phyloP scores from a whole-genome alignment of 1,140 invertebrate genomes.

The Babylonia areolata region DNA sequence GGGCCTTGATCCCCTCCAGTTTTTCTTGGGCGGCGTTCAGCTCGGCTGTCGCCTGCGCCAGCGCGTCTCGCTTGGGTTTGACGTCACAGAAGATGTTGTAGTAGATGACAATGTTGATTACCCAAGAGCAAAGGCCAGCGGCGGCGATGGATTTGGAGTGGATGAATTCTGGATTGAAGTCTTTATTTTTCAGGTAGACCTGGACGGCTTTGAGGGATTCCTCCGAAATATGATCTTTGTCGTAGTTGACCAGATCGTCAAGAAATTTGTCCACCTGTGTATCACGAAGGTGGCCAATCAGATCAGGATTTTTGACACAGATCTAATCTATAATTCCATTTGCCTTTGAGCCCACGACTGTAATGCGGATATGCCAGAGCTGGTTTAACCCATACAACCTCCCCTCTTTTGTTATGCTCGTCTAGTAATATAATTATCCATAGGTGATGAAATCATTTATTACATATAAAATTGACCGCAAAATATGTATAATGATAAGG shows the following conservation, averaged over 20 bases:
- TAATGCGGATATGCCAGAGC: too few species aligned
- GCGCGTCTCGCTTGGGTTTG: slow-evolving; percentile 93
- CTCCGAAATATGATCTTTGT: slow-evolving; percentile 97
- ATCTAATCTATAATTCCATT: too few species aligned
- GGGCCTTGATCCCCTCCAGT: slow-evolving; percentile 87
- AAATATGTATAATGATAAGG: too few species aligned
- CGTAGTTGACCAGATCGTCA: slow-evolving; percentile 92
- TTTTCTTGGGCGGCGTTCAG: slow-evolving; percentile 92
- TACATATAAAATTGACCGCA: too few species aligned
- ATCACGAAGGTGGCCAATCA: too few species aligned
- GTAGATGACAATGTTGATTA: slow-evolving; percentile 93
- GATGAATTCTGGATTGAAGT: slow-evolving; percentile 96
- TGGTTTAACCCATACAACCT: too few species aligned
- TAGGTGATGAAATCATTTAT: too few species aligned
- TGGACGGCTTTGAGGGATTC: slow-evolving; percentile 94
- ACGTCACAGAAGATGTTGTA: slow-evolving; percentile 97
- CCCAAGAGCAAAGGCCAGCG: slow-evolving; percentile 93
- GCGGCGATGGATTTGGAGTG: slow-evolving; percentile 94
- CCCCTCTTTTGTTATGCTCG: too few species aligned
- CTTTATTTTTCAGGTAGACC: slow-evolving; percentile 89
- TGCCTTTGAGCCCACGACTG: too few species aligned
- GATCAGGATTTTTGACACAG: too few species aligned
- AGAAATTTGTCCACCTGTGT: slow-evolving; percentile 88
- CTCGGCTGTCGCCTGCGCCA: slow-evolving; percentile 93
- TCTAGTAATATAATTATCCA: too few species aligned